Evolutionary conservation across 2,113 vertebrate species (phyloP), one percentile per base, ranked within the genome.

Genomic region (Misgurnus mizolepis): DNA sequence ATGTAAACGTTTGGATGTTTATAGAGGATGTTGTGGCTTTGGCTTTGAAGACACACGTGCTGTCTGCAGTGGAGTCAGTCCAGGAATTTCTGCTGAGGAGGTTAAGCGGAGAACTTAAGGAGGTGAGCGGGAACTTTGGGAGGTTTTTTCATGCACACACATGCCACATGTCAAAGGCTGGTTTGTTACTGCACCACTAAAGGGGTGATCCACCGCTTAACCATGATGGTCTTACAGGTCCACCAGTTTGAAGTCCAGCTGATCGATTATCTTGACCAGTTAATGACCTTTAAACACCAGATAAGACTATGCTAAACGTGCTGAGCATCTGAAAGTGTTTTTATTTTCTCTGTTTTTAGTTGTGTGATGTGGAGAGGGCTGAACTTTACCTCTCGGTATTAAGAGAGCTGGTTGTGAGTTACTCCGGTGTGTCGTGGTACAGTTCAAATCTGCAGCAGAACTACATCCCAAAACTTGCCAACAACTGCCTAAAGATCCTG

Each of bases 331-430:
- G 3, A 34, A 34, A 34, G 27, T 62, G 40, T 53, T 3, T 12
- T 43, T 17, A 7, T 15, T 17, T 27, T 68, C 27, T 22, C 66
- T 49, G 7, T 55, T 50, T 68, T 15, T 73, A 94, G 93, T 80
- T 90, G n/a, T 90, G 83, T 67, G 93, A 94, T 27, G 15, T 93
- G 27, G 84, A 89, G 76, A 93, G 94, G 9, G 95, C 95, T 77
- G 91, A 90, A 79, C 90, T 99, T 7, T 98, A 98, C 83, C 90
- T 97, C 62, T 86, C 85, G 62, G 88, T 96, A 39, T 87, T 97
- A 83, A 90, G 88, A 67, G 94, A 95, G 86, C 87, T 95, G 17
- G 60, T 88, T 34, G 82, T 85, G 82, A 83, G 93, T 62, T 93
- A 89, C 76, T 50, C 47, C 64, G 86, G 84, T 22, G 55, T 82